A percentile compares a stretch with the other conserved stretches of the same genome.
Evolutionary conservation across 2,113 vertebrate genomes (phyloP).

Genomic region (Progne subis): DNA sequence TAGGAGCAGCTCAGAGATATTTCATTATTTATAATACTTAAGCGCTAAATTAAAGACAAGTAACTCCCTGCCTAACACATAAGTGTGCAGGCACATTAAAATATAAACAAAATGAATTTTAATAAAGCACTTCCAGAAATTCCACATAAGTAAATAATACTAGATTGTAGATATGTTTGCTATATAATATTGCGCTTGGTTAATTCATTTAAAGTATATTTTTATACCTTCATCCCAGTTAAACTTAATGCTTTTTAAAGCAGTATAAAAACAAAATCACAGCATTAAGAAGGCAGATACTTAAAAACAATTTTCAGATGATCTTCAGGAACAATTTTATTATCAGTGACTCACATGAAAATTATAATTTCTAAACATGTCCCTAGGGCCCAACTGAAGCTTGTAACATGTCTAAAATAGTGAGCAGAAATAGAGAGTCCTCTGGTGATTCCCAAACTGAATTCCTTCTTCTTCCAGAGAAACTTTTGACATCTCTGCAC

Average conservation of each 20-base stretch:
- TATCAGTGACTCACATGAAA: slow-evolving; percentile 38
- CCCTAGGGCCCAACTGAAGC: neutral
- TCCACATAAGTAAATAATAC: neutral
- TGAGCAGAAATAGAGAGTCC: neutral
- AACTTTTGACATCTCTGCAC: neutral
- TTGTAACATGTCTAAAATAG: neutral
- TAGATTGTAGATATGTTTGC: neutral
- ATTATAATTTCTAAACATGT: slow-evolving; percentile 46
- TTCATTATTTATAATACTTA: neutral
- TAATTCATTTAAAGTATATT: neutral
- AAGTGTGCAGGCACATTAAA: neutral
- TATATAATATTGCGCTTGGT: neutral
- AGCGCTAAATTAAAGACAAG: neutral
- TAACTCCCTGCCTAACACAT: neutral
- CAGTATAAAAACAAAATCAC: slow-evolving; percentile 4
- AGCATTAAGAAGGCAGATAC: neutral
- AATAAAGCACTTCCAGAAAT: neutral
- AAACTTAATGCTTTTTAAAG: slow-evolving; percentile 2
- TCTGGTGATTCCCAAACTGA: neutral
- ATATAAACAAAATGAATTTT: neutral
- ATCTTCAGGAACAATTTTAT: slow-evolving; percentile 45
- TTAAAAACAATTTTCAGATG: slow-evolving; percentile 45
- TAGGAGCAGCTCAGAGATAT: neutral
- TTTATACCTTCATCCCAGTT: neutral
- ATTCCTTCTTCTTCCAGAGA: neutral